Conservation (phyloP, 2,888 invertebrate species). For the Iselma pallidipennis region DNA sequence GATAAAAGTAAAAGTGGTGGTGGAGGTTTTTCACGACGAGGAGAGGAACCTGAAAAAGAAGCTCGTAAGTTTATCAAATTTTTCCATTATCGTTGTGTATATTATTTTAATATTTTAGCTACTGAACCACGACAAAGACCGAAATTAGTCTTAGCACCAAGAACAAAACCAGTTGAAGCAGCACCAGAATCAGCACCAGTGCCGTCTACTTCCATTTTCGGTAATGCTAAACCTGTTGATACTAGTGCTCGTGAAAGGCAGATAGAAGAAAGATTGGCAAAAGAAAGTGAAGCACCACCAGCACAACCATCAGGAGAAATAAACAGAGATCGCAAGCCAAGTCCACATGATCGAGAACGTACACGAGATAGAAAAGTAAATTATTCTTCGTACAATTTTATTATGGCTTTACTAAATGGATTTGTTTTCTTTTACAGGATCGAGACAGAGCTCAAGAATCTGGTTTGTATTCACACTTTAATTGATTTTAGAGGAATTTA, state of each 20-base stretch:
- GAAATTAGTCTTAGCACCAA: conserved; percentile 77
- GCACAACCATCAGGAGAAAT: conserved; percentile 4
- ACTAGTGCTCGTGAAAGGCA: conserved; percentile 88
- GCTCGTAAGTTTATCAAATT: conserved; percentile 17
- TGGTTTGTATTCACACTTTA: conserved; percentile 6
- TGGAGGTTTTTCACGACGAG: conserved; percentile 21
- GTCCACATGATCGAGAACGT: conserved; percentile 1
- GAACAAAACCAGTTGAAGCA: conserved; percentile 73
- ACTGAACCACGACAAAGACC: conserved; percentile 71
- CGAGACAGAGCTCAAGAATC: not conserved
- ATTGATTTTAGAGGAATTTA: not conserved
- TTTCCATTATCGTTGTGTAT: not conserved
- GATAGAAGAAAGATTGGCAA: conserved; percentile 85
- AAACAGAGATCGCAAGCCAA: conserved; percentile 17
- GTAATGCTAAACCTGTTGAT: conserved; percentile 94
- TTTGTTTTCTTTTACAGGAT: not conserved
- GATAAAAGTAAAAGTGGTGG: conserved; percentile 41
- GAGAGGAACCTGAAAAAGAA: conserved; percentile 37
- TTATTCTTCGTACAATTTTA: not conserved
- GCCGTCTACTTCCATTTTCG: conserved; percentile 81
- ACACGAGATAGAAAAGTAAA: conserved; percentile 1
- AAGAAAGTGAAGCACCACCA: conserved; percentile 58
- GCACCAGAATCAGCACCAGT: conserved; percentile 60
- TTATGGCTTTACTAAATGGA: not conserved
- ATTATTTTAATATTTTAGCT: conserved; percentile 37